Percentiles rank a stretch among this genome's conserved stretches.
phyloP scores from a whole-genome alignment of 2,113 vertebrate genomes.

The Solea senegalensis region DNA sequence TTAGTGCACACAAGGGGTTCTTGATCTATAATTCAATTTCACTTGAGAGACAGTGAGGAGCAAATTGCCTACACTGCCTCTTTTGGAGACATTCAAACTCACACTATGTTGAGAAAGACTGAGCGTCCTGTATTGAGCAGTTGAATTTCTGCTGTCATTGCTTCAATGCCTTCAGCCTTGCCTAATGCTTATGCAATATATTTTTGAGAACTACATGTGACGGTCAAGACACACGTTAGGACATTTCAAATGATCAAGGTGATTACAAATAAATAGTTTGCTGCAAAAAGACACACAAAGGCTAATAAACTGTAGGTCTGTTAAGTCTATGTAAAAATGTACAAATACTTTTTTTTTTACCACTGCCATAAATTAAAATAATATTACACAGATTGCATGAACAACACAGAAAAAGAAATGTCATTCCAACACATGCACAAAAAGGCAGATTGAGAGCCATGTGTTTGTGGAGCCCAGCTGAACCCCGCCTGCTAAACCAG shows the following conservation, averaged over 20 bases:
- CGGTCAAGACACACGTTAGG: neutral
- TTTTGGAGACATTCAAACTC: constrained; percentile 38
- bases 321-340: neutral
- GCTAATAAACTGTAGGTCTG: neutral
- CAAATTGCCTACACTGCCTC: constrained; percentile 49
- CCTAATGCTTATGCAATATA: constrained; percentile 36
- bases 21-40: constrained; percentile 67
- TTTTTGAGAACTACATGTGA: constrained; percentile 6
- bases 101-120: constrained; percentile 23
- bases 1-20: constrained; percentile 47
- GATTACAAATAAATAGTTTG: constrained; percentile 7
- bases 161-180: constrained; percentile 19
- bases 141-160: constrained; percentile 29
- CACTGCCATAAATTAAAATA: neutral
- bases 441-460: constrained; percentile 70
- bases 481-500: constrained; percentile 71
- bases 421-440: constrained; percentile 62
- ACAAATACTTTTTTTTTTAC: constrained; percentile 23
- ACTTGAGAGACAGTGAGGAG: constrained; percentile 46
- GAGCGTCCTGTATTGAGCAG: constrained; percentile 5
- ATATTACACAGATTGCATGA: constrained; percentile 1
- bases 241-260: neutral
- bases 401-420: constrained; percentile 42
- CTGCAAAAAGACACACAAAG: neutral
- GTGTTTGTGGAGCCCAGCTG: constrained; percentile 72